phyloP scores from a whole-genome alignment of 2,113 vertebrate species.

The Pachyramphus minor region DNA sequence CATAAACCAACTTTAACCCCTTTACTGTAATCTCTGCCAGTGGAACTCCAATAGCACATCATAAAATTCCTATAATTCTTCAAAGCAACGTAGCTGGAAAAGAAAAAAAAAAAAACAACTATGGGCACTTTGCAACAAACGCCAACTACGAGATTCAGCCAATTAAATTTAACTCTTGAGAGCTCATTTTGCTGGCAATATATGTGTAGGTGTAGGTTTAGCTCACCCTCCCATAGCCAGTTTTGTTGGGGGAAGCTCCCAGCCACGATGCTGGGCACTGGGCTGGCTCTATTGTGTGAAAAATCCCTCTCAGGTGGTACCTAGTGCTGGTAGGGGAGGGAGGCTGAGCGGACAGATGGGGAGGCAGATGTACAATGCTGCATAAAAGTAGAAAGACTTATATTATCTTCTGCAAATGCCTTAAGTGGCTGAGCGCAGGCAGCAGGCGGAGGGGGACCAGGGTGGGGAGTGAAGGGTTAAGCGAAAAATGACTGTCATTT shows the following conservation, averaged over 20 bases:
- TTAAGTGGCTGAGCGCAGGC: conserved; percentile 36
- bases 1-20: conserved; percentile 81
- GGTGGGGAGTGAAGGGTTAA: conserved; percentile 53
- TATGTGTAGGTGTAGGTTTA: rapidly evolving
- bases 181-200: neutral
- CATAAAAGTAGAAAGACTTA: conserved; percentile 67
- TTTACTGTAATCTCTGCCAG: conserved; percentile 79
- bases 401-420: conserved; percentile 50
- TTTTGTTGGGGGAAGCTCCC: conserved; percentile 25
- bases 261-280: neutral
- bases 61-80: conserved; percentile 82
- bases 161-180: conserved; percentile 73
- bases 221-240: neutral
- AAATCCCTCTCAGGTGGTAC: conserved; percentile 62
- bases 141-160: conserved; percentile 64
- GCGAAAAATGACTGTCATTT: conserved; percentile 37
- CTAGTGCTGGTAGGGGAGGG: conserved; percentile 21
- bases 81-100: conserved; percentile 73
- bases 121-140: conserved; percentile 71
- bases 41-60: conserved; percentile 75
- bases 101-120: conserved; percentile 28
- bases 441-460: neutral
- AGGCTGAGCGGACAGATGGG: conserved; percentile 73
- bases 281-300: conserved; percentile 23
- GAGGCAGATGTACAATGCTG: conserved; percentile 74